Evolutionary conservation across 2,113 vertebrate genomes (phyloP).

Genomic region (Barbus barbus): DNA sequence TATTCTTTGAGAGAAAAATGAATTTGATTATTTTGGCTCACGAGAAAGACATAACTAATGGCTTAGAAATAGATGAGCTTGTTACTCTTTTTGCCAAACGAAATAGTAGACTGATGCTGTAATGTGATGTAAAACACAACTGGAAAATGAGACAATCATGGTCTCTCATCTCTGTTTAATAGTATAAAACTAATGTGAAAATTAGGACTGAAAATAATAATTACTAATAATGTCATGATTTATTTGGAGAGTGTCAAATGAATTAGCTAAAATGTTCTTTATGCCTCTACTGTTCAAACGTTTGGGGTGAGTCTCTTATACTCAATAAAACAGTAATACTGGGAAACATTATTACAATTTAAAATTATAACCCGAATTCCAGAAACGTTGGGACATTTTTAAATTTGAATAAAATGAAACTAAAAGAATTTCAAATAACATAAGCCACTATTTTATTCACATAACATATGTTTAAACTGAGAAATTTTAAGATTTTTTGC

Average conservation of each 20-base stretch:
- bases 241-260: background rate
- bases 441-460: too few species aligned
- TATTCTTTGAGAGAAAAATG: background rate
- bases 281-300: background rate
- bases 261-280: background rate
- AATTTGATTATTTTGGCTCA: conserved; percentile 8
- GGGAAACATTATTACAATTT: background rate
- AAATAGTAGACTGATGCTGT: conserved; percentile 7
- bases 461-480: too few species aligned
- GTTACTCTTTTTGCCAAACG: background rate
- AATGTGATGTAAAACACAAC: conserved; percentile 2
- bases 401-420: too few species aligned
- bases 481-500: too few species aligned
- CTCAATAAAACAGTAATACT: background rate
- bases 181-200: background rate
- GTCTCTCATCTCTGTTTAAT: background rate
- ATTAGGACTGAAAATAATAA: background rate
- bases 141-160: conserved; percentile 1
- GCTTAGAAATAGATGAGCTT: conserved; percentile 10
- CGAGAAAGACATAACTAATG: conserved; percentile 4
- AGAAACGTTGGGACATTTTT: too few species aligned
- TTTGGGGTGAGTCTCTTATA: background rate
- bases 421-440: too few species aligned
- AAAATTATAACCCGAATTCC: too few species aligned
- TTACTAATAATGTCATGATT: background rate